phyloP scores from a whole-genome alignment of 1,140 invertebrate genomes.

The Drosophila arawakana region DNA sequence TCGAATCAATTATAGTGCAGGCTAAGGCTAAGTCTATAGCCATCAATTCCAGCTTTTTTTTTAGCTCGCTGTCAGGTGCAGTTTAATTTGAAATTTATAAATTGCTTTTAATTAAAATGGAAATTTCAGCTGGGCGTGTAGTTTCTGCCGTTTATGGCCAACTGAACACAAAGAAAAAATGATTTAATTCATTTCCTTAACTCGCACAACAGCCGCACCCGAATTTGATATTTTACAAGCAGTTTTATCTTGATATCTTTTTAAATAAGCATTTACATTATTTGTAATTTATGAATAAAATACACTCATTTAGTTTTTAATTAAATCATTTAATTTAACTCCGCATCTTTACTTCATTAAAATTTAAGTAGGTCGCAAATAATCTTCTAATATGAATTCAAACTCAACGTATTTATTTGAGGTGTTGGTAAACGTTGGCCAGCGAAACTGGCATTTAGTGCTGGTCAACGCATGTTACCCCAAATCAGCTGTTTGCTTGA shows the following conservation, averaged over 20 bases:
- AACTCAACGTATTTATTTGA: slow-evolving; percentile 4
- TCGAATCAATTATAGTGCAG: slow-evolving; percentile 65
- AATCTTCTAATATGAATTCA: neutral
- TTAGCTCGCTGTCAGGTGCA: slow-evolving; percentile 56
- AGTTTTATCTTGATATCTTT: too few species aligned
- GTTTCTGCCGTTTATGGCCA: neutral
- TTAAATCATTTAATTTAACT: too few species aligned
- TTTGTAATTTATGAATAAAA: neutral
- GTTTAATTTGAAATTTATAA: slow-evolving; percentile 36
- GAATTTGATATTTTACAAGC: neutral
- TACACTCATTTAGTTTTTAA: neutral
- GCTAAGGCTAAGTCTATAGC: slow-evolving; percentile 19
- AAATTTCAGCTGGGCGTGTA: slow-evolving; percentile 20
- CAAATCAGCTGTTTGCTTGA: slow-evolving; percentile 25
- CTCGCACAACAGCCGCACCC: neutral
- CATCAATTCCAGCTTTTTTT: slow-evolving; percentile 19
- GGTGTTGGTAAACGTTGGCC: slow-evolving; percentile 12
- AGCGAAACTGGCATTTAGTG: neutral
- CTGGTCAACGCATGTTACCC: slow-evolving; percentile 14
- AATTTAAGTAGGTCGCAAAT: neutral
- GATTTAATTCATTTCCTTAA: neutral
- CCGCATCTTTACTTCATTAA: too few species aligned
- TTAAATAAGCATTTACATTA: neutral
- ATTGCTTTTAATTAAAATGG: slow-evolving; percentile 46
- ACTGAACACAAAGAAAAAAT: neutral